These are phyloP conservation scores for Pipa parva DNA, from an alignment of 2,113 vertebrate species.

Conservation along the genomic window DNA sequence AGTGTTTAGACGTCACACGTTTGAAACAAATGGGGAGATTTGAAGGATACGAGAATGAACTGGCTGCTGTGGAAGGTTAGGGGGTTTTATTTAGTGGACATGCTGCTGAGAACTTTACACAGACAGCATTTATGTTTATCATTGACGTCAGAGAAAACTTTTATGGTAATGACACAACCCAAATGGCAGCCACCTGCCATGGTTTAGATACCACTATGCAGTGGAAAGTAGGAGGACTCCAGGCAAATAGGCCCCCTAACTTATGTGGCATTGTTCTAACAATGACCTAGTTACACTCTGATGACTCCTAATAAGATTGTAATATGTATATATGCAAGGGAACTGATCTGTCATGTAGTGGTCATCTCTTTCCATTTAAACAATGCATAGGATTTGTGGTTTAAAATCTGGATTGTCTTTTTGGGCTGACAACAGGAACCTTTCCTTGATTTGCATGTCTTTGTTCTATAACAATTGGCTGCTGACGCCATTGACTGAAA, in stretches of 20 bases:
- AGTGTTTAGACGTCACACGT: neutral
- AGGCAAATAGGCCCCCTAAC: neutral
- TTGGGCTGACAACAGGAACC: neutral
- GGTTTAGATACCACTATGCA: neutral
- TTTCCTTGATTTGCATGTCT: constrained; percentile 3
- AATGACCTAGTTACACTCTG: constrained; percentile 1
- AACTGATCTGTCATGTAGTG: neutral
- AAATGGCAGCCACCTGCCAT: constrained; percentile 3
- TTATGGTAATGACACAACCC: constrained; percentile 21
- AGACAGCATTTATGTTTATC: constrained; percentile 10
- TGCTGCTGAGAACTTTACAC: constrained; percentile 21
- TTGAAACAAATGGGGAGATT: neutral
- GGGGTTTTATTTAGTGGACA: neutral
- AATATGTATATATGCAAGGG: constrained; percentile 1
- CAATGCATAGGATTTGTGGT: constrained; percentile 7
- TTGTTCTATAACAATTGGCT: constrained; percentile 14
- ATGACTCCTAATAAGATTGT: neutral
- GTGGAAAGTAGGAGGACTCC: neutral
- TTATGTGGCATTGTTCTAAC: neutral
- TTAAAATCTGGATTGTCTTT: constrained; percentile 4
- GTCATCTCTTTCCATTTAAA: constrained; percentile 4
- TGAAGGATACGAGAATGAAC: neutral
- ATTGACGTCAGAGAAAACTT: constrained; percentile 22
- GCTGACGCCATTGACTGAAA: constrained; percentile 17
- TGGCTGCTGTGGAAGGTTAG: neutral